phyloP scores from a whole-genome alignment of 2,113 vertebrate species.

The Hemichromis elongatus region DNA sequence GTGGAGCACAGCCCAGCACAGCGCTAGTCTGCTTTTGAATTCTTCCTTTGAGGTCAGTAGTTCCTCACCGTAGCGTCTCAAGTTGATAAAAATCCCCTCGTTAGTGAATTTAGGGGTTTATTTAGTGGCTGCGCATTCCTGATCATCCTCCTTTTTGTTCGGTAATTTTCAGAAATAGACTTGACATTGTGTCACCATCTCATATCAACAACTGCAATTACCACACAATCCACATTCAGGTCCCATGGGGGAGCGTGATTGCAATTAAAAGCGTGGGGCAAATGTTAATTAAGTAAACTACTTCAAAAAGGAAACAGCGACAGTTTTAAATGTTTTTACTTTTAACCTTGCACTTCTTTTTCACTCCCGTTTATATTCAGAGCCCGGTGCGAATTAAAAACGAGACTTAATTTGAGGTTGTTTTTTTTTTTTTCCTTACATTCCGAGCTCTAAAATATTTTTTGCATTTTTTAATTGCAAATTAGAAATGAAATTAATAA shows the following conservation, averaged over 20 bases:
- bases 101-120: background rate
- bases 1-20: background rate
- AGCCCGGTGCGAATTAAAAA: conserved; percentile 6
- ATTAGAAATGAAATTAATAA: background rate
- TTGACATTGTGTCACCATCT: conserved; percentile 87
- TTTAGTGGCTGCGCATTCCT: conserved; percentile 77
- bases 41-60: background rate
- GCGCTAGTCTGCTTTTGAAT: background rate
- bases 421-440: background rate
- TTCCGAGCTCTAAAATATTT: background rate
- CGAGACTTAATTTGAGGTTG: background rate
- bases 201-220: conserved; percentile 96
- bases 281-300: conserved; percentile 99
- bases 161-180: conserved; percentile 83
- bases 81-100: background rate
- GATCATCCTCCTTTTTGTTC: conserved; percentile 77
- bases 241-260: conserved; percentile 91
- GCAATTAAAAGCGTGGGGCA: conserved; percentile 98
- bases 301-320: conserved; percentile 87
- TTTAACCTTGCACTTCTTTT: conserved; percentile 41
- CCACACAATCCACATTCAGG: conserved; percentile 80
- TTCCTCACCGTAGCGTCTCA: background rate
- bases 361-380: background rate
- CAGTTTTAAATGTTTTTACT: conserved; percentile 65
- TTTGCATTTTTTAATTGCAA: background rate